phyloP scores from a whole-genome alignment of 2,113 vertebrate species.

The Dicerorhinus sumatrensis region DNA sequence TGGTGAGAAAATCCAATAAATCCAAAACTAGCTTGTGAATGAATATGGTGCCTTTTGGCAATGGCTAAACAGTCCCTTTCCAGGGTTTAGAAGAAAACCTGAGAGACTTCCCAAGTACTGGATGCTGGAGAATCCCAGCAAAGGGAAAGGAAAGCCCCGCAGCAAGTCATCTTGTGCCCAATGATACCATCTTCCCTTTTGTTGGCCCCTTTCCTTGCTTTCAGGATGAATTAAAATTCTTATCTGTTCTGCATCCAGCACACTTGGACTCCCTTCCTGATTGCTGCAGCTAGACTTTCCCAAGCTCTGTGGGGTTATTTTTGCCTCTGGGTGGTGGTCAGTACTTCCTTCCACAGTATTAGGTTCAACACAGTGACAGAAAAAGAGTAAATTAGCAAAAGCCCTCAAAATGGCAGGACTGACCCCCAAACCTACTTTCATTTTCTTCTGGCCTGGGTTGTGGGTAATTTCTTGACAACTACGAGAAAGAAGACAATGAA shows the following conservation, averaged over 20 bases:
- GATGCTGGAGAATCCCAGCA: conserved; percentile 41
- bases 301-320: conserved; percentile 64
- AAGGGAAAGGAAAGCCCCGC: background rate
- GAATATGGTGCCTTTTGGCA: background rate
- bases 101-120: background rate
- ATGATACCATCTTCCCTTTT: background rate
- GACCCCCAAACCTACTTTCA: conserved; percentile 82
- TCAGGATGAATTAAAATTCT: conserved; percentile 65
- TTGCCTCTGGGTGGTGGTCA: conserved; percentile 69
- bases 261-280: conserved; percentile 29
- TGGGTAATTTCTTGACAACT: conserved; percentile 75
- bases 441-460: conserved; percentile 81
- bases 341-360: conserved; percentile 69
- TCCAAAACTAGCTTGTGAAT: conserved; percentile 24
- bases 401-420: conserved; percentile 50
- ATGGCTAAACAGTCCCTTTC: conserved; percentile 16
- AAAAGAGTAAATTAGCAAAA: conserved; percentile 59
- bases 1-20: conserved; percentile 5
- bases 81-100: background rate
- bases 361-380: conserved; percentile 58
- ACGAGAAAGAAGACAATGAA: conserved; percentile 80
- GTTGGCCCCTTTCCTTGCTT: conserved; percentile 17
- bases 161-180: background rate
- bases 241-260: conserved; percentile 53
- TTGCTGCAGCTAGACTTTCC: conserved; percentile 54